Evolutionary conservation across 2,888 invertebrate genomes (phyloP), one percentile per base, ranked within the genome.

Genomic region (Pseudolycoriella hygida): DNA sequence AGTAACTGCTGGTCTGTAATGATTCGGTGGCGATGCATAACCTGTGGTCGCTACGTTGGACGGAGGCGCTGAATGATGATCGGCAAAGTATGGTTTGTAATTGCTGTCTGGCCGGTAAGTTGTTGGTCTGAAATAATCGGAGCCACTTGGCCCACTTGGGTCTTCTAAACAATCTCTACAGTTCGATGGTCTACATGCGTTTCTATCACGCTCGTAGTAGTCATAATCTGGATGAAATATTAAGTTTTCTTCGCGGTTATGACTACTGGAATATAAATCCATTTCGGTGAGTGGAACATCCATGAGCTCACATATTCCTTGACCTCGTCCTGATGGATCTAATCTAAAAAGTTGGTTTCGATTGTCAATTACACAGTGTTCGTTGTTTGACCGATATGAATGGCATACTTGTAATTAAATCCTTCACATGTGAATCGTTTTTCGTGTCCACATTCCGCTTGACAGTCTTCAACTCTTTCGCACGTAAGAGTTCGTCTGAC

Each of bases 371-470:
- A 30, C 15, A 17, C 15, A 5, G 12, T 12, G 4, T 31, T n/a
- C 3, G n/a, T 18, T n/a, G n/a, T n/a, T n/a, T n/a, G n/a, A n/a
- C n/a, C n/a, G n/a, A n/a, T n/a, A n/a, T n/a, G n/a, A n/a, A n/a
- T 3, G 18, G 18, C 12, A 4, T 18, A 78, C 73, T 82, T 75
- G 66, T 84, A 86, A 60, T 85, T 86, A 57, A 86, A 87, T 52
- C 85, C 86, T 63, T 84, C 83, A 57, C 87, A 87, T 50, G 73
- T 72, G 57, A 86, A 86, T 43, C 74, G 67, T 55, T 73, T 76
- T 58, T 86, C 86, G 5, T 72, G 70, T 2, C 78, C 78, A 54
- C 87, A 87, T 53, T 81, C 80, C 37, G 74, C 64, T 57, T 81
- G 73, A 58, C 86, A 87, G 55, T 83, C 81, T 54, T 83, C 80